These are phyloP conservation scores for Drosophila ezoana DNA, from an alignment of 2,888 invertebrate genomes.

Conservation along the genomic window DNA sequence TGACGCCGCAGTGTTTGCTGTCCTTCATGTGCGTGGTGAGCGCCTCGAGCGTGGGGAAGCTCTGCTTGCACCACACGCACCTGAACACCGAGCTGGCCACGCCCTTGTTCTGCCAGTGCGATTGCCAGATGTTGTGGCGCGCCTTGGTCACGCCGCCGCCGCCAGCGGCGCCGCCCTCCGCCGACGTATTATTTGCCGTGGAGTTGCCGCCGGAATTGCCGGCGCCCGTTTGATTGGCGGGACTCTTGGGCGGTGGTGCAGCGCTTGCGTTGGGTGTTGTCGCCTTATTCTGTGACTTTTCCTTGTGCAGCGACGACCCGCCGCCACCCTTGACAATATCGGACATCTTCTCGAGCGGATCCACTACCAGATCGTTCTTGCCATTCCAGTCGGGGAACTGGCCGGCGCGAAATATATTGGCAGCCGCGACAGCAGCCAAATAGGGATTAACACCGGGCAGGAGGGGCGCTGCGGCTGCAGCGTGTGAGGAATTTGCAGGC, in stretches of 20 bases:
- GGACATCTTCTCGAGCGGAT: constrained; percentile 95
- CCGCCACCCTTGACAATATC: constrained; percentile 91
- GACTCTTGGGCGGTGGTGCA: constrained; percentile 62
- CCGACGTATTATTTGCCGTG: constrained; percentile 3
- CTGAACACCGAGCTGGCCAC: constrained; percentile 98
- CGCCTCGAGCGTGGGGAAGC: constrained; percentile 96
- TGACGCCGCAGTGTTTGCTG: constrained; percentile 97
- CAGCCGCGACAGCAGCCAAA: constrained; percentile 92
- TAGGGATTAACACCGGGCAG: constrained; percentile 92
- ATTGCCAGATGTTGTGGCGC: constrained; percentile 97
- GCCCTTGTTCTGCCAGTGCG: constrained; percentile 98
- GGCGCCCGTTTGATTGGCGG: constrained; percentile 76
- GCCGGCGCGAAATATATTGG: constrained; percentile 90
- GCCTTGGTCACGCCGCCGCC: constrained; percentile 85
- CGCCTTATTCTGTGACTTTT: constrained; percentile 66
- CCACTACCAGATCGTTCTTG: constrained; percentile 92
- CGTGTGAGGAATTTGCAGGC: constrained; percentile 88
- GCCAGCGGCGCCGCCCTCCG: neutral
- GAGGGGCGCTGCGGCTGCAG: constrained; percentile 90
- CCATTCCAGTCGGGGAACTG: constrained; percentile 89
- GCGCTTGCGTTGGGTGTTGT: constrained; percentile 61
- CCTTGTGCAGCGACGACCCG: constrained; percentile 46
- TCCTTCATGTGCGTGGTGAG: constrained; percentile 99
- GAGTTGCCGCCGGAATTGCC: constrained; percentile 78
- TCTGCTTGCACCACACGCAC: constrained; percentile 99